These are phyloP conservation scores for Halcyon senegalensis DNA, from an alignment of 2,113 vertebrate genomes.

Conservation along the genomic window DNA sequence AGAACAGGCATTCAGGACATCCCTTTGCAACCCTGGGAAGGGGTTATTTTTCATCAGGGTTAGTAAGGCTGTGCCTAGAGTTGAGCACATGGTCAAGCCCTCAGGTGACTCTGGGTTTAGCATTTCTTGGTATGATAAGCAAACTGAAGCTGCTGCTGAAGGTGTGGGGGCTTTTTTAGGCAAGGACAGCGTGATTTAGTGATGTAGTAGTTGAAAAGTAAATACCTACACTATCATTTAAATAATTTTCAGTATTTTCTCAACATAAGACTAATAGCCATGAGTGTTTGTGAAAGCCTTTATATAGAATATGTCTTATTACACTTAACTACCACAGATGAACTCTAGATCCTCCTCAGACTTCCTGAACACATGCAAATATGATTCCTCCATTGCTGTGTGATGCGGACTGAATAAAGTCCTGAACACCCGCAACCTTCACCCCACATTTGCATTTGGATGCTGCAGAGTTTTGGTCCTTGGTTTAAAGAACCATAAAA, in stretches of 20 bases:
- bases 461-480: background rate
- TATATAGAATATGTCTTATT: background rate
- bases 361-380: background rate
- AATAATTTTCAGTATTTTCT: background rate
- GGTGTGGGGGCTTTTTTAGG: background rate
- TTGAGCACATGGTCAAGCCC: background rate
- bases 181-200: background rate
- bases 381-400: accelerated
- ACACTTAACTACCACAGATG: background rate
- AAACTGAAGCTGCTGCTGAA: background rate
- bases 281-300: background rate
- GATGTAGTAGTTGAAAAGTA: background rate
- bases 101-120: background rate
- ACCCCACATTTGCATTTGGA: accelerated
- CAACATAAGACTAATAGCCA: background rate
- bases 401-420: background rate
- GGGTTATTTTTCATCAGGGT: background rate
- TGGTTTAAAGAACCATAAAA: background rate
- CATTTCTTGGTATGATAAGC: background rate
- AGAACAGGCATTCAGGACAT: background rate
- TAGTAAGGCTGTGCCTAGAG: background rate
- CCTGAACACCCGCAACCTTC: background rate
- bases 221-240: background rate
- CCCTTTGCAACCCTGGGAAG: no score
- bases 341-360: background rate